A percentile compares a stretch with the other conserved stretches of the same genome.
Evolutionary conservation across 2,113 vertebrate species (phyloP).

Genomic region (Hyperopisus bebe): DNA sequence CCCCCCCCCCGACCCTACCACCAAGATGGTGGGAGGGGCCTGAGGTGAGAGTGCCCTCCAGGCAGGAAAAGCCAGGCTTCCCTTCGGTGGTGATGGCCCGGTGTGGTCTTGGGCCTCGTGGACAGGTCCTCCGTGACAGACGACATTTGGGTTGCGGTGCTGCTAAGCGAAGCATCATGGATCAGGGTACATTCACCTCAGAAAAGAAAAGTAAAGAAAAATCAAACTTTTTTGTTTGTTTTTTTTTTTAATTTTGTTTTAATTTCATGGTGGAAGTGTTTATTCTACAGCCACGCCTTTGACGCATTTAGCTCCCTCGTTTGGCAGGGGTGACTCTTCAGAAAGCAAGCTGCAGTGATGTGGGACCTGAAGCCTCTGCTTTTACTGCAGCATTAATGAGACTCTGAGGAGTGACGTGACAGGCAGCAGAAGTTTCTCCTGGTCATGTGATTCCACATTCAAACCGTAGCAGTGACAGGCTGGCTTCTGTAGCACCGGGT

Average conservation of each 20-base stretch:
- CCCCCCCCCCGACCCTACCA: neutral
- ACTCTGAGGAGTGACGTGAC: neutral
- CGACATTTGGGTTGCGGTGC: neutral
- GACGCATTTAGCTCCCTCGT: neutral
- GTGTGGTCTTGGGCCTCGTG: neutral
- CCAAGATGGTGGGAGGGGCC: conserved; percentile 8
- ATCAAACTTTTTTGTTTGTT: neutral
- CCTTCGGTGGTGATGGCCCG: neutral
- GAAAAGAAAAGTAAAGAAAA: neutral
- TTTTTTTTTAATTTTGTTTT: neutral
- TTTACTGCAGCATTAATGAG: neutral
- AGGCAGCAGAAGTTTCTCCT: neutral
- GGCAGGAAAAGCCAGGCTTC: conserved; percentile 14
- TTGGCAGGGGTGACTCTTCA: neutral
- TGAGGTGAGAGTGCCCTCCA: conserved; percentile 12
- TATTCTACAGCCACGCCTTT: neutral
- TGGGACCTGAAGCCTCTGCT: neutral
- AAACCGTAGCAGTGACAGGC: neutral
- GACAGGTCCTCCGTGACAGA: neutral
- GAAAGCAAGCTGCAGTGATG: neutral
- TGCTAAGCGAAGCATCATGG: neutral
- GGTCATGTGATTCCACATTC: neutral
- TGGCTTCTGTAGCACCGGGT: neutral
- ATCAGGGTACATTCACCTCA: neutral
- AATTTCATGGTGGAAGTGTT: neutral